Evolutionary conservation across 2,888 invertebrate species (phyloP).

Genomic region (Callyntrura guangdongensis): DNA sequence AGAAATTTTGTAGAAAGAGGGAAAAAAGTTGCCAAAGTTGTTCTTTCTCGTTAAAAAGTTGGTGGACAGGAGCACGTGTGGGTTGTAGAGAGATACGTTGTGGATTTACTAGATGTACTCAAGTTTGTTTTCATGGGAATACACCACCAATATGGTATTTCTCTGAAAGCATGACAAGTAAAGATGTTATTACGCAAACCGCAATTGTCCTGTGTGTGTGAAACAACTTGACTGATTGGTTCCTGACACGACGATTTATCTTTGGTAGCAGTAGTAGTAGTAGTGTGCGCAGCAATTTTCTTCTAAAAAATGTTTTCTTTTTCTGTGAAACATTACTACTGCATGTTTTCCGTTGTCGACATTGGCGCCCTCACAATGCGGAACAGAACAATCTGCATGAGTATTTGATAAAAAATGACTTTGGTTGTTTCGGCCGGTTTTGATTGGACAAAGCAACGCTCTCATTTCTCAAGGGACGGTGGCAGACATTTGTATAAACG

Average conservation of each 20-base stretch:
- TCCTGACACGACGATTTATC: slow-evolving; percentile 57
- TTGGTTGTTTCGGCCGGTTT: slow-evolving; percentile 45
- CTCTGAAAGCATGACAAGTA: slow-evolving; percentile 37
- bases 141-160: slow-evolving; percentile 7
- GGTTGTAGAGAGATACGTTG: slow-evolving; percentile 35
- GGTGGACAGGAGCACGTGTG: slow-evolving; percentile 48
- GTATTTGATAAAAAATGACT: slow-evolving; percentile 46
- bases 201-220: slow-evolving; percentile 50
- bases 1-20: slow-evolving; percentile 25
- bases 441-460: slow-evolving; percentile 50
- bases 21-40: slow-evolving; percentile 42
- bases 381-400: slow-evolving; percentile 17
- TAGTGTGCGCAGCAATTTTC: slow-evolving; percentile 6
- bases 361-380: slow-evolving; percentile 20
- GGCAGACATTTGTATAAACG: not conserved
- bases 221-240: slow-evolving; percentile 64
- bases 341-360: slow-evolving; percentile 4
- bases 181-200: slow-evolving; percentile 54
- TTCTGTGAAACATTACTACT: not conserved
- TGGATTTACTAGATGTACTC: not conserved
- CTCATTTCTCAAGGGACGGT: slow-evolving; percentile 15
- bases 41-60: slow-evolving; percentile 42
- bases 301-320: slow-evolving; percentile 56
- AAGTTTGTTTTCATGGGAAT: not conserved
- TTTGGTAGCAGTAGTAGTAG: not conserved